These are phyloP conservation scores for Brenthis daphne DNA, from an alignment of 2,888 invertebrate species.

Conservation along the genomic window DNA sequence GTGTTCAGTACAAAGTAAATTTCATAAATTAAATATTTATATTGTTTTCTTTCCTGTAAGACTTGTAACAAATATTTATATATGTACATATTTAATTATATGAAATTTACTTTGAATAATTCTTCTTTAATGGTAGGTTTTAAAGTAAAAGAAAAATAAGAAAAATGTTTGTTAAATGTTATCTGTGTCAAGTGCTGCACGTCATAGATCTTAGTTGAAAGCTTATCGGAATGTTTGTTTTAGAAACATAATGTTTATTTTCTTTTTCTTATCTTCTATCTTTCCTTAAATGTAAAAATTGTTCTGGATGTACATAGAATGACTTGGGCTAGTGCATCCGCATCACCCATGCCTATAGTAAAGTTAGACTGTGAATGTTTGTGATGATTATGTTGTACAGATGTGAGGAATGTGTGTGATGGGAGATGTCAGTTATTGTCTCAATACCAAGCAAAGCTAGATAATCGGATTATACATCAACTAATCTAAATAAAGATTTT, in stretches of 20 bases:
- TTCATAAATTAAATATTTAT: constrained; percentile 3
- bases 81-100: not conserved
- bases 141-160: not conserved
- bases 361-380: constrained; percentile 62
- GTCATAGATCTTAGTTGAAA: constrained; percentile 32
- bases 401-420: constrained; percentile 36
- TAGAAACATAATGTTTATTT: constrained; percentile 31
- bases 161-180: constrained; percentile 14
- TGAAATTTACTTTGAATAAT: constrained; percentile 17
- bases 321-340: constrained; percentile 73
- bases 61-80: not conserved
- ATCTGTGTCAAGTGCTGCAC: constrained; percentile 24
- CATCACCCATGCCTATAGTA: constrained; percentile 65
- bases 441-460: not conserved
- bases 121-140: constrained; percentile 4
- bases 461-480: not conserved
- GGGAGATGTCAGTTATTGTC: constrained; percentile 35
- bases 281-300: constrained; percentile 60
- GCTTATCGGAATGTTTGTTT: constrained; percentile 30
- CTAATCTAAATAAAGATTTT: not conserved
- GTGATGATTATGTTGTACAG: constrained; percentile 51
- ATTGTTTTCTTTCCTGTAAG: not conserved
- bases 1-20: constrained; percentile 18
- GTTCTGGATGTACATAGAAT: constrained; percentile 72
- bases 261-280: constrained; percentile 33